Evolutionary conservation across 1,140 invertebrate genomes (phyloP).

Genomic region (Hydropsyche tenuis): DNA sequence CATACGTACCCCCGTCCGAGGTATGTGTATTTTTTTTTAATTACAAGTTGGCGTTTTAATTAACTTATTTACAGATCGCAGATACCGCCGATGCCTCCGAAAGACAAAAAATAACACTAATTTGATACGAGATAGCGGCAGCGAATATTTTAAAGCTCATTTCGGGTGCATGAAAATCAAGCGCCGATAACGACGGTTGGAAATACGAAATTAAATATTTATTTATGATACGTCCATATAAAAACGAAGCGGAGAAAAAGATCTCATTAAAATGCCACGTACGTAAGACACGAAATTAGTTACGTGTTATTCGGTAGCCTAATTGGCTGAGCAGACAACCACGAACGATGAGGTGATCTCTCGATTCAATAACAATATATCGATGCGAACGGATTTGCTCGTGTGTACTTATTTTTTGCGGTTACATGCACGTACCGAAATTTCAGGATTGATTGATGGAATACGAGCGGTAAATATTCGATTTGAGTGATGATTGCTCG

Average conservation of each 20-base stretch:
- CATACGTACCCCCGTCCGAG: background rate
- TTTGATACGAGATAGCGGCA: conserved; percentile 28
- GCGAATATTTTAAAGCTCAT: conserved; percentile 16
- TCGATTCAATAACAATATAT: conserved; percentile 28
- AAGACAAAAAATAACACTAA: conserved; percentile 24
- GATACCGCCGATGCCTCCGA: background rate
- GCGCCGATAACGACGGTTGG: conserved; percentile 5
- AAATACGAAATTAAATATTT: conserved; percentile 1
- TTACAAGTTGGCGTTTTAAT: conserved; percentile 25
- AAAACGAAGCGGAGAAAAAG: conserved; percentile 13
- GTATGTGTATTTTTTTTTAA: conserved; percentile 8
- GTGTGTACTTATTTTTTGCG: background rate
- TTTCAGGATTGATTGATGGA: conserved; percentile 27
- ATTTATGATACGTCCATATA: background rate
- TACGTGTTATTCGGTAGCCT: conserved; percentile 39
- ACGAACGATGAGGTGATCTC: conserved; percentile 21
- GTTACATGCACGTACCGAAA: conserved; percentile 16
- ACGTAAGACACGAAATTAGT: conserved; percentile 36
- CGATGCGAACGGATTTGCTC: background rate
- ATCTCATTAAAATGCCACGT: conserved; percentile 37
- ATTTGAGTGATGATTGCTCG: conserved; percentile 26
- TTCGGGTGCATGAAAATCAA: conserved; percentile 10
- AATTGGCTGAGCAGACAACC: conserved; percentile 36
- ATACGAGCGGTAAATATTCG: conserved; percentile 22
- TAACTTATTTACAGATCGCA: conserved; percentile 25